Evolutionary conservation across 2,797 vertebrate species (phyloP).

Genomic region (Paedocypris micromegethes): DNA sequence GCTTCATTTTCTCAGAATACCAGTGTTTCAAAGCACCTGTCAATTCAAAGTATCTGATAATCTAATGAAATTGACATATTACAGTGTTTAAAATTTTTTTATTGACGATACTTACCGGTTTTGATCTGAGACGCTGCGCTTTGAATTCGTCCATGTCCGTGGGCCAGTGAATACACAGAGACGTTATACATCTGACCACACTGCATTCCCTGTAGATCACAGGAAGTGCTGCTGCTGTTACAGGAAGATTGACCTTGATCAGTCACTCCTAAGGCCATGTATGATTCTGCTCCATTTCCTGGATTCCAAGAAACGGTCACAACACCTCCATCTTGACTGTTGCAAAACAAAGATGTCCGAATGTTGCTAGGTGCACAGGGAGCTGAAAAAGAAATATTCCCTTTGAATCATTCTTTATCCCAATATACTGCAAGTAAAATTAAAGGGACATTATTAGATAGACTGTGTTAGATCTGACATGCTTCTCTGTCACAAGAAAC

Average conservation of each 20-base stretch:
- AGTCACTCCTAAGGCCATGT: constrained; percentile 21
- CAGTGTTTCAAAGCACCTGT: too few relatives aligned
- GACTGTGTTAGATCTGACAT: too few relatives aligned
- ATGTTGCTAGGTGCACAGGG: constrained; percentile 41
- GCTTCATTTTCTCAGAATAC: too few relatives aligned
- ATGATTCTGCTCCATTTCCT: constrained; percentile 22
- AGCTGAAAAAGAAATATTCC: constrained; percentile 9
- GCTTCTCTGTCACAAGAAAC: neutral
- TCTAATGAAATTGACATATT: too few relatives aligned
- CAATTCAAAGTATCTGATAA: too few relatives aligned
- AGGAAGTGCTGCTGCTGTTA: constrained; percentile 35
- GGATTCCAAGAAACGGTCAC: constrained; percentile 37
- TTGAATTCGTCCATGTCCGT: constrained; percentile 21
- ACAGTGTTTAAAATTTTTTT: neutral
- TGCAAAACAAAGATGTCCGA: constrained; percentile 10
- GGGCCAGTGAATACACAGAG: constrained; percentile 35
- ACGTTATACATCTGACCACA: constrained; percentile 49
- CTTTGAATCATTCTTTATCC: too few relatives aligned
- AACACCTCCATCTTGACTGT: constrained; percentile 4
- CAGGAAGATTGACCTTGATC: constrained; percentile 30
- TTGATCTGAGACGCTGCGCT: constrained; percentile 23
- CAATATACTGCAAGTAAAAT: too few relatives aligned
- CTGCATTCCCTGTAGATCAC: constrained; percentile 36
- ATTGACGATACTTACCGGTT: constrained; percentile 32
- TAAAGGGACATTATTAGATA: too few relatives aligned